Evolutionary conservation across 2,888 invertebrate species (phyloP), one percentile per base, ranked within the genome.

Genomic region (Eurytoma adleriae): DNA sequence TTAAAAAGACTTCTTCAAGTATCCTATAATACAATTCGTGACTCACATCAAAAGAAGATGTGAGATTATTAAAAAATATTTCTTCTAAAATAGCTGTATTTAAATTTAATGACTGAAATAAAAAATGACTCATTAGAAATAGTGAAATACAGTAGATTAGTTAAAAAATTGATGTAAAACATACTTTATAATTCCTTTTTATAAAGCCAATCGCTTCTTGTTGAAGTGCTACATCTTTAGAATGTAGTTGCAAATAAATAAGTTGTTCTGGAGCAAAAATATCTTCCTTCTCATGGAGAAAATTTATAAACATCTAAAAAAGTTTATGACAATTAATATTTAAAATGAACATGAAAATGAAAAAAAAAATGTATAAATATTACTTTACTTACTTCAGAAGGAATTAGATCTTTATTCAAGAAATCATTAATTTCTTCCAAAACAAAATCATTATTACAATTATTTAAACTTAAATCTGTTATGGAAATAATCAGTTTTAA

Each of bases 31-130:
- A 90, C 27, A 90, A 75, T 12, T 85, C 84, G 75, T 89, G 88
- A 83, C 86, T 86, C 3, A 90, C 89, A 66, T 84, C 84, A 27
- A 90, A 90, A 18, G 78, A 86, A 12, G 85, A 80, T 12, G 90
- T 90, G 69, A 90, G 85, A 74, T 90, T 86, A 80, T 87, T 88
- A 69, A 88, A 86, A 76, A 90, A 90, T 5, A 90, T 78, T 83
- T 88, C 87, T 84, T 90, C 88, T 66, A 90, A 78, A 73, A 90
- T 86, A 59, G 84, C 83, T 61, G 86, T 68, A n/a, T 87, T 81
- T 50, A 89, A 82, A 20, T 83, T 83, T 3, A 85, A 50, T 13
- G 83, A 80, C 90, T 89, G 75, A 14, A 86, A 85, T 57, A 78
- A 18, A 48, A 57, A n/a, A 24, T 48, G 0, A 20, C 13, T 52